Percentiles rank a stretch among this genome's conserved stretches.
These are phyloP conservation scores for Drosophila fuyamai DNA, from an alignment of 1,140 invertebrate genomes.

Conservation along the genomic window DNA sequence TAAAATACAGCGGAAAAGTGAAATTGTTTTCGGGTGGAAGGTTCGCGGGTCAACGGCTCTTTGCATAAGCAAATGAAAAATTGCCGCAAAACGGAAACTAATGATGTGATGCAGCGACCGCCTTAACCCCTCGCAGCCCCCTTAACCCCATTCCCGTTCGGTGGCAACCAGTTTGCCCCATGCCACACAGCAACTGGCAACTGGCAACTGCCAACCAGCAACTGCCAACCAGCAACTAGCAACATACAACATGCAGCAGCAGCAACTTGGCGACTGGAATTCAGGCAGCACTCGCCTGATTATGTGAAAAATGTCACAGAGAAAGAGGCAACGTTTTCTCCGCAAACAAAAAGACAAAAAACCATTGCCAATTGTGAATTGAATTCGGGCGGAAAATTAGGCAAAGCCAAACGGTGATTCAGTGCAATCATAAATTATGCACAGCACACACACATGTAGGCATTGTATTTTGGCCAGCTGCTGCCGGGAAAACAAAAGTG, in stretches of 20 bases:
- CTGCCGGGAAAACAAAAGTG: neutral
- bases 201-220: neutral
- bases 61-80: slow-evolving; percentile 81
- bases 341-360: neutral
- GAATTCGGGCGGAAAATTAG: slow-evolving; percentile 78
- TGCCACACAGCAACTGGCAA: slow-evolving; percentile 45
- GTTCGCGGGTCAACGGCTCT: slow-evolving; percentile 67
- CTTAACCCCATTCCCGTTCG: slow-evolving; percentile 47
- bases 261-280: slow-evolving; percentile 59
- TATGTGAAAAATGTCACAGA: slow-evolving; percentile 82
- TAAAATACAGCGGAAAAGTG: slow-evolving; percentile 55
- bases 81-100: slow-evolving; percentile 84
- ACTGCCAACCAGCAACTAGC: slow-evolving; percentile 13
- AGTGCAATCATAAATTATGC: slow-evolving; percentile 30
- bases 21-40: slow-evolving; percentile 48
- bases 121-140: slow-evolving; percentile 7
- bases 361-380: slow-evolving; percentile 66
- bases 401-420: slow-evolving; percentile 38
- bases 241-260: slow-evolving; percentile 18
- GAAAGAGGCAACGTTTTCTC: slow-evolving; percentile 19
- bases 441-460: neutral
- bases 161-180: slow-evolving; percentile 53
- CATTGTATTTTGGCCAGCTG: too few relatives aligned
- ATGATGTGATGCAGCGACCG: slow-evolving; percentile 76
- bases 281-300: slow-evolving; percentile 71